Evolutionary conservation across 2,888 invertebrate species (phyloP).

Genomic region (Chymomyza amoena): DNA sequence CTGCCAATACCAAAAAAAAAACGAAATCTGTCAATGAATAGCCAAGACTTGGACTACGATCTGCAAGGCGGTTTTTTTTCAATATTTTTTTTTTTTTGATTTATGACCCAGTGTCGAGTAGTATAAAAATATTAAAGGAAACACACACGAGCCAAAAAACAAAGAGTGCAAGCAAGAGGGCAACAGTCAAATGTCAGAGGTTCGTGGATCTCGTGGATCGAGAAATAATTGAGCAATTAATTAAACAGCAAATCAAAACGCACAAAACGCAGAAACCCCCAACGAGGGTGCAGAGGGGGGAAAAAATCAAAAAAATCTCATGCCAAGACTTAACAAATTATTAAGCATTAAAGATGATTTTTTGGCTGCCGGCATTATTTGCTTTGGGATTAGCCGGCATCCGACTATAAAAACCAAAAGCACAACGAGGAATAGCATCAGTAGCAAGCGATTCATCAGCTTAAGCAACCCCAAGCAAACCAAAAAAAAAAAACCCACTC

Average conservation of each 20-base stretch:
- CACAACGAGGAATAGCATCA: constrained; percentile 58
- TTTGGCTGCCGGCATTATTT: constrained; percentile 1
- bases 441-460: constrained; percentile 51
- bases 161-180: constrained; percentile 14
- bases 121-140: constrained; percentile 57
- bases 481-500: constrained; percentile 18
- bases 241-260: constrained; percentile 55
- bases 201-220: constrained; percentile 41
- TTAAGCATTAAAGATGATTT: neutral
- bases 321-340: constrained; percentile 1
- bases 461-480: constrained; percentile 35
- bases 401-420: constrained; percentile 64
- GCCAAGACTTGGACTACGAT: neutral
- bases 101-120: constrained; percentile 44
- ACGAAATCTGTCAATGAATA: neutral
- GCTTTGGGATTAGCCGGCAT: constrained; percentile 11
- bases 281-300: neutral
- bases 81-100: constrained; percentile 34
- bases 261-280: neutral
- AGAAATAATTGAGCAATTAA: constrained; percentile 72
- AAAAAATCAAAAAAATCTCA: constrained; percentile 15
- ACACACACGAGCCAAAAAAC: constrained; percentile 12
- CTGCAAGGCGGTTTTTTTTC: constrained; percentile 4
- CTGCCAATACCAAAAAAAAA: neutral
- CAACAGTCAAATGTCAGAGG: constrained; percentile 67